Evolutionary conservation across 2,113 vertebrate genomes (phyloP), one percentile per base, ranked within the genome.

Genomic region (Tachysurus vachellii): DNA sequence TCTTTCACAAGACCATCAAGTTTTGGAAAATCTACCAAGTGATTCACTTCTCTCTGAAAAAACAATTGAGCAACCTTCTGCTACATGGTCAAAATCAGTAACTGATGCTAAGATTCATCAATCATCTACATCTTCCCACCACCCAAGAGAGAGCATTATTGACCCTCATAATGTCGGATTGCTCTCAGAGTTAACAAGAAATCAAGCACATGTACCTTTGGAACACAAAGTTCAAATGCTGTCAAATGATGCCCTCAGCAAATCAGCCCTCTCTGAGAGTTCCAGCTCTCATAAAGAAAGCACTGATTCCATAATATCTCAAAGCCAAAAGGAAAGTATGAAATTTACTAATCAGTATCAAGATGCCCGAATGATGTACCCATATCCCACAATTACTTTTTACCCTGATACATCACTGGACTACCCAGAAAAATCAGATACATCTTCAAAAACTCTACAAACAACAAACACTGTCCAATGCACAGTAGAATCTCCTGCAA

Each of bases 191-290:
- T 82, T 47, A 62, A 36, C 31, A 42, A 31, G 26, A 73, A 36
- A 53, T 4, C 80, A 83, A 36, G 0, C 42, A 62, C 68, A 83
- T 84, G 5, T 56, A 73, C 8, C 28, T 4, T 50, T 71, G 44
- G 73, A 79, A 85, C 36, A 62, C 2, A 4, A 62, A 76, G 56
- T 73, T 82, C 86, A 75, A 75, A 91, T 91, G 91, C 87, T 90
- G 50, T 90, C 90, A 36, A 91, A 91, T 68, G 87, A 88, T 87
- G 84, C 86, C 44, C 19, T 81, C 89, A 84, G 5, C 56, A 53
- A 80, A 31, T 56, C 47, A 83, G 57, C 21, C 21, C 1, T 36
- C 36, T 66, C 47, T 64, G 70, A 71, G 61, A 61, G 9, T 6
- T 28, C 31, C 42, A 61, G 70, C 36, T 75, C 23, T 61, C 53